Base-by-base conservation (phyloP, 2,113 vertebrate genomes). In the Progne subis region DNA sequence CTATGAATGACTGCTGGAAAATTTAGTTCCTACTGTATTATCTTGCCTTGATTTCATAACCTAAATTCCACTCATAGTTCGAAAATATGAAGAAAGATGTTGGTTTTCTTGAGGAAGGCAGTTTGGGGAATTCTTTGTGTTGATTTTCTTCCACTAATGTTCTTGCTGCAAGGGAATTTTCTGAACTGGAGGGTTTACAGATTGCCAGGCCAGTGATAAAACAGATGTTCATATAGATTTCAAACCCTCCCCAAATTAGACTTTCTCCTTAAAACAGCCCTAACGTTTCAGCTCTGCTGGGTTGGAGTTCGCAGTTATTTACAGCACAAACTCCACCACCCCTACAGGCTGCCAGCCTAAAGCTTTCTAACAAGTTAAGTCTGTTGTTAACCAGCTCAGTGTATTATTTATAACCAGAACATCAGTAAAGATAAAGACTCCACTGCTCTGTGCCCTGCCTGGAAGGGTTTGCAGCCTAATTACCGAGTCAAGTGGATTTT, bases 191-290 rank as follows among this genome's bases (percentile, higher is more conserved):
- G 67, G 12, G 16, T 91, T 91, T 93, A 95, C 67, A 93, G 92
- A 86, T 88, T 86, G 91, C 82, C 74, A 52, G 85, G 85, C 61
- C 50, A 65, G 90, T 92, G 92, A 95, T 96, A 93, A 96, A 97
- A 32, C 96, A 97, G 96, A 95, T 98, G 97, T 95, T 97, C 79
- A 39, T 24, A 83, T 77, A 89, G 93, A 70, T 92, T 95, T 89
- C 47, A 55, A 26, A 75, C 82, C 82, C 72, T 75, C 34, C 60
- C 34, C 29, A 81, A 88, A 91, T 86, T 41, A 86, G 64, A 37
- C 50, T 94, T 89, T 67, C 34, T 70, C 56, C 11, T 12, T 16
- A 8, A 28, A 39, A 24, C 19, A 76, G 68, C 32, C 28, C 41
- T 64, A 29, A 64, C 21, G 26, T 60, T 65, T 26, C 63, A 72